Evolutionary conservation across 2,113 vertebrate species (phyloP).

Genomic region (Podilymbus podiceps): DNA sequence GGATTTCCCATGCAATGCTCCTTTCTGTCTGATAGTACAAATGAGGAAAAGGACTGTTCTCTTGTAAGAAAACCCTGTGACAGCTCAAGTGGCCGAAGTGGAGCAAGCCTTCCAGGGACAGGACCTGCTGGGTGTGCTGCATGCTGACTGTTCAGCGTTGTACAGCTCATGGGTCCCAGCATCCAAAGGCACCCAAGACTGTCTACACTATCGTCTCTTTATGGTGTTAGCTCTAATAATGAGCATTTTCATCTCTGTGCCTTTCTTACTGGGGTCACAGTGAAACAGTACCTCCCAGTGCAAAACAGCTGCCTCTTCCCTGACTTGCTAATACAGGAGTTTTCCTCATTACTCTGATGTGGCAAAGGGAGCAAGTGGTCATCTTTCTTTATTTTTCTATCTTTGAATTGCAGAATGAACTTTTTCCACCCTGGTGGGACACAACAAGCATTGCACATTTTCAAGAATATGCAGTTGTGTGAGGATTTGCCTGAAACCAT

Average conservation of each 20-base stretch:
- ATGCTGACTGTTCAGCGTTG: no score
- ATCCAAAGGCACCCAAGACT: not conserved
- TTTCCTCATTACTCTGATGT: not conserved
- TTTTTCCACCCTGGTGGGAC: not conserved
- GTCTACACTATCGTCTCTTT: not conserved
- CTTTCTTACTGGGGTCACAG: not conserved
- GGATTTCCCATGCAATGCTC: not conserved
- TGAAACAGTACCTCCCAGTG: not conserved
- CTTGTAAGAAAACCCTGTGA: no score
- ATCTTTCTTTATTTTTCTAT: not conserved
- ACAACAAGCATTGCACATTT: no score
- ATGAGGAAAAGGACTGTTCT: not conserved
- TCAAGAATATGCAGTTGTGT: not conserved
- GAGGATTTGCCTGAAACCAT: not conserved
- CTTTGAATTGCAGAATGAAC: not conserved
- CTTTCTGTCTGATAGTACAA: no score
- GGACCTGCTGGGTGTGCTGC: not conserved
- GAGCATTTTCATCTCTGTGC: not conserved
- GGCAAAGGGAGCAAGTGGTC: no score
- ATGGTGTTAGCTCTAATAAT: not conserved
- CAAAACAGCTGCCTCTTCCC: not conserved
- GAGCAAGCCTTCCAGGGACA: fast-evolving
- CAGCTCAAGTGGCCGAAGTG: fast-evolving
- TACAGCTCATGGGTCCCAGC: not conserved
- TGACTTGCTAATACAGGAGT: not conserved